These are phyloP conservation scores for Bovichtus diacanthus DNA, from an alignment of 2,797 vertebrate genomes.

Conservation along the genomic window DNA sequence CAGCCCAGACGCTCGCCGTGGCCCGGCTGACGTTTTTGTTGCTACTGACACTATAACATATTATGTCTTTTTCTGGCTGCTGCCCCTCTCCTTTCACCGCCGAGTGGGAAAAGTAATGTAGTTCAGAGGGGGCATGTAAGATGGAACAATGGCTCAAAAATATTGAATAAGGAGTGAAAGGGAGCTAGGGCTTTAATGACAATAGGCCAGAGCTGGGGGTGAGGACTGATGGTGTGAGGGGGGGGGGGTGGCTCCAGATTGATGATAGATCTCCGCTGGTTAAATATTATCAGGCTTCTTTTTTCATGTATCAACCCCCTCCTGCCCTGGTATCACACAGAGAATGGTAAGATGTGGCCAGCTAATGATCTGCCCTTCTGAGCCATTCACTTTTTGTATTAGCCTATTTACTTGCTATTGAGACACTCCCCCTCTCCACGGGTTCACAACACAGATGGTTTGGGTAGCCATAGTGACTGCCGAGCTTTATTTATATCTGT, in stretches of 20 bases:
- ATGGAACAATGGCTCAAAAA: conserved; percentile 80
- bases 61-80: conserved; percentile 56
- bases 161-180: conserved; percentile 82
- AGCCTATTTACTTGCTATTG: conserved; percentile 75
- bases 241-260: conserved; percentile 62
- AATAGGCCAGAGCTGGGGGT: conserved; percentile 73
- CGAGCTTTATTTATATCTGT: conserved; percentile 50
- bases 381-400: conserved; percentile 78
- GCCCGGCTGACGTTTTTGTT: conserved; percentile 77
- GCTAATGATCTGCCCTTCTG: conserved; percentile 81
- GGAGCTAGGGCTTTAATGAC: conserved; percentile 74
- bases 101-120: conserved; percentile 81
- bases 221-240: conserved; percentile 66
- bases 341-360: conserved; percentile 73
- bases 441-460: conserved; percentile 77
- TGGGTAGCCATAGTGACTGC: conserved; percentile 67
- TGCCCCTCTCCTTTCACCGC: conserved; percentile 64
- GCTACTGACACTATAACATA: conserved; percentile 77
- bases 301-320: conserved; percentile 70
- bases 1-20: conserved; percentile 53
- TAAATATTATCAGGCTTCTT: conserved; percentile 87
- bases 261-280: conserved; percentile 82
- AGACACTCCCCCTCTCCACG: conserved; percentile 62
- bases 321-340: conserved; percentile 57
- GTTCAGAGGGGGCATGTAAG: conserved; percentile 75